These are phyloP conservation scores for Lasioglossum pauxillum DNA, from an alignment of 2,888 invertebrate genomes.

Conservation along the genomic window DNA sequence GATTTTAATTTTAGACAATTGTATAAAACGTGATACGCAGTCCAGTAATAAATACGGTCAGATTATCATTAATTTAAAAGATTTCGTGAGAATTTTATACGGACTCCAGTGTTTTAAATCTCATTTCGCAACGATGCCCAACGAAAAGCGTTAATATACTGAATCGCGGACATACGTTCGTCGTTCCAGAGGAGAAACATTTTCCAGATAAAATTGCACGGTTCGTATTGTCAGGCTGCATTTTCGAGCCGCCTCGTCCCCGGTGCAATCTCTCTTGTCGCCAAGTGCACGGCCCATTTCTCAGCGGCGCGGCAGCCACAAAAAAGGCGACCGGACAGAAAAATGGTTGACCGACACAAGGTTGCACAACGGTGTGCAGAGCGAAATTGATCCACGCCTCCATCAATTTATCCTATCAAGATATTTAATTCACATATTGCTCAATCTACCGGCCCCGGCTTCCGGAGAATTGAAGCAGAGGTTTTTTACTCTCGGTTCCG, in stretches of 20 bases:
- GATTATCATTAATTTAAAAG: not conserved
- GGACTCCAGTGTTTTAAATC: no score
- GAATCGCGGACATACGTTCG: not conserved
- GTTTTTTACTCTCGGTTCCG: not conserved
- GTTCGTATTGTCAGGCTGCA: not conserved
- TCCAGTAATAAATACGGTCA: not conserved
- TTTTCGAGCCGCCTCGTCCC: constrained; percentile 11
- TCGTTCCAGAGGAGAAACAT: not conserved
- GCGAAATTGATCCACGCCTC: constrained; percentile 28
- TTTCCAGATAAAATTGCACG: not conserved
- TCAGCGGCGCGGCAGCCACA: not conserved
- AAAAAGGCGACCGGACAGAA: constrained; percentile 10
- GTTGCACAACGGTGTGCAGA: not conserved
- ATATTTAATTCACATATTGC: constrained; percentile 24
- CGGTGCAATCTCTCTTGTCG: constrained; percentile 4
- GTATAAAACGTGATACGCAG: no score
- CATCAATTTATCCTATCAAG: constrained; percentile 34
- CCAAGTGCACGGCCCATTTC: not conserved
- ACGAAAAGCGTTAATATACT: not conserved
- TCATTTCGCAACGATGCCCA: not conserved
- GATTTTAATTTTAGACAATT: not conserved
- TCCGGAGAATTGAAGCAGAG: constrained; percentile 14
- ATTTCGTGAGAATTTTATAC: no score
- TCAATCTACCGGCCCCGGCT: constrained; percentile 15
- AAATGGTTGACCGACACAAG: not conserved